Conservation (phyloP, 2,113 vertebrate species). For the cattle (Bos taurus) region DNA sequence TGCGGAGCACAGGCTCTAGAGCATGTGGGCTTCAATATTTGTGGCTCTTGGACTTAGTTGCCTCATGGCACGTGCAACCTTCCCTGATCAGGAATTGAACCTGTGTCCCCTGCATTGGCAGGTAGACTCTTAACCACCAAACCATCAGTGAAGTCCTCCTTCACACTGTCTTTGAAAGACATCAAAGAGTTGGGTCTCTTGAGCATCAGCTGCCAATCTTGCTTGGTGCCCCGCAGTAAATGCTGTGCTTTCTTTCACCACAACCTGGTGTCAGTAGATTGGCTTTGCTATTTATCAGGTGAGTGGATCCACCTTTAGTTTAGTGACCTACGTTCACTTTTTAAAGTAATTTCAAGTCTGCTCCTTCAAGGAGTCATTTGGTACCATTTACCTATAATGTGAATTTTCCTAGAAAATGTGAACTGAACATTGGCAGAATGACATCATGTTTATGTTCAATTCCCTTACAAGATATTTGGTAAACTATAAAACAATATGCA, state of each 20-base stretch:
- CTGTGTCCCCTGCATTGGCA: neutral
- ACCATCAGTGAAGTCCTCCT: neutral
- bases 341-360: neutral
- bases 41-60: neutral
- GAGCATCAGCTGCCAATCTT: neutral
- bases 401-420: neutral
- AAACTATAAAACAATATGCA: neutral
- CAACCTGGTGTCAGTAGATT: neutral
- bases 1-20: neutral
- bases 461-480: neutral
- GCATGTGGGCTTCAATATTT: rapidly evolving
- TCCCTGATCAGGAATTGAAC: neutral
- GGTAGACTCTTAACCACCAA: neutral
- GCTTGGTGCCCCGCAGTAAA: neutral
- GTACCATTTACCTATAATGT: neutral
- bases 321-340: neutral
- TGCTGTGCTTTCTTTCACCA: neutral
- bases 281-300: neutral
- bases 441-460: neutral
- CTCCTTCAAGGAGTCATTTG: neutral
- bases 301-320: neutral
- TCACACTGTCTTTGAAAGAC: neutral
- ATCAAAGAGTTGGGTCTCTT: neutral
- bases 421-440: neutral
- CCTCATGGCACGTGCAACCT: neutral